Conservation (phyloP, 1,140 invertebrate species). For the Mercenaria mercenaria region DNA sequence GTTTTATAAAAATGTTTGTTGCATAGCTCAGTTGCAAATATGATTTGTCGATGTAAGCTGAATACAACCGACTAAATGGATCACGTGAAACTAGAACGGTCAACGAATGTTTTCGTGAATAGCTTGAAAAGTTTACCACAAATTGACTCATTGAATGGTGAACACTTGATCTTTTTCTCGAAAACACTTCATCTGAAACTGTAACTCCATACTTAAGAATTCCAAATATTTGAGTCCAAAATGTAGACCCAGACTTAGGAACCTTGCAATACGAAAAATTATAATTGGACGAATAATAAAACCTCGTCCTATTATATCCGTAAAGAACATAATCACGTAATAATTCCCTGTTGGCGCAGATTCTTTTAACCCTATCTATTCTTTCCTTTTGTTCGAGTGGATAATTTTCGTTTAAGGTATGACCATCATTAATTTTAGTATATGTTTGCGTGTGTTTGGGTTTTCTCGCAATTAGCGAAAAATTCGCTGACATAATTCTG, state of each 20-base stretch:
- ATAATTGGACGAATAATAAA: not conserved
- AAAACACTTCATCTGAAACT: not conserved
- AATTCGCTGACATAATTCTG: too few species aligned
- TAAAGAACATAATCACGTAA: not conserved
- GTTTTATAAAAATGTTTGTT: too few species aligned
- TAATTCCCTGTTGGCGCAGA: not conserved
- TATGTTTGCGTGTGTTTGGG: too few species aligned
- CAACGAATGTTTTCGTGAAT: not conserved
- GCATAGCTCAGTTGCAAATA: not conserved
- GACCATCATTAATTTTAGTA: too few species aligned
- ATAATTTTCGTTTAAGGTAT: too few species aligned
- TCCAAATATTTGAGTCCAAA: conserved; percentile 11
- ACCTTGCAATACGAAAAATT: conserved; percentile 21
- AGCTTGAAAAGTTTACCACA: not conserved
- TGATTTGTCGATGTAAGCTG: conserved; percentile 6
- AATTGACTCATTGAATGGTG: not conserved
- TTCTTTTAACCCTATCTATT: not conserved
- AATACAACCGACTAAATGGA: conserved; percentile 19
- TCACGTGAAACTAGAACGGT: not conserved
- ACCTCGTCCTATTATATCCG: not conserved
- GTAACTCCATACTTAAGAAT: not conserved
- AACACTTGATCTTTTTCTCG: not conserved
- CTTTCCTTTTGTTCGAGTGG: not conserved
- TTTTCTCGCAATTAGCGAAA: too few species aligned
- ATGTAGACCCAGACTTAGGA: not conserved